phyloP scores from a whole-genome alignment of 1,140 invertebrate species.

The Cardiocondyla obscurior region DNA sequence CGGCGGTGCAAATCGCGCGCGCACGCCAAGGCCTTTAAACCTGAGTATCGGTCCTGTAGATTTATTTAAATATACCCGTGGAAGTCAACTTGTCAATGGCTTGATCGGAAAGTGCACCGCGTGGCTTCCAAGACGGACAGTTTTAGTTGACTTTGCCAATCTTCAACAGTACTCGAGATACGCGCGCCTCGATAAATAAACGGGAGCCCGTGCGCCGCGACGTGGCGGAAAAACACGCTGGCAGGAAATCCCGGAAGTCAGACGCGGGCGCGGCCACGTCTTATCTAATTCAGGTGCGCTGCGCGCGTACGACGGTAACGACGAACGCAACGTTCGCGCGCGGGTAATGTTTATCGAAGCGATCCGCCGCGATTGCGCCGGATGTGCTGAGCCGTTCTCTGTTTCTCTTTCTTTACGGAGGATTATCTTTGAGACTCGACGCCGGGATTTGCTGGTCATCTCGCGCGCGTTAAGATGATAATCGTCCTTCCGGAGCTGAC shows the following conservation, averaged over 20 bases:
- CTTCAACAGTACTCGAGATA: neutral
- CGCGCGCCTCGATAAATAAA: neutral
- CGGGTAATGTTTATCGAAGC: constrained; percentile 50
- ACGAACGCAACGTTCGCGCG: neutral
- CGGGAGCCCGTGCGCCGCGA: neutral
- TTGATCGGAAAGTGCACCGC: neutral
- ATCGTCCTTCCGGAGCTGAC: neutral
- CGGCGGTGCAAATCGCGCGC: constrained; percentile 12
- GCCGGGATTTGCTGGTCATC: constrained; percentile 30
- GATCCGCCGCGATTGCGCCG: neutral
- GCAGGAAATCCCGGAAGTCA: constrained; percentile 51
- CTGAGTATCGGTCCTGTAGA: neutral
- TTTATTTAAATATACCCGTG: neutral
- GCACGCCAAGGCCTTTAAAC: neutral
- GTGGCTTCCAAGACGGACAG: neutral
- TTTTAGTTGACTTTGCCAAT: neutral
- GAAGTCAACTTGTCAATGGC: neutral
- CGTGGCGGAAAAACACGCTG: constrained; percentile 24
- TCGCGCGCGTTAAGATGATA: constrained; percentile 37
- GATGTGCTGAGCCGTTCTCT: neutral
- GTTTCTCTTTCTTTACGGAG: neutral
- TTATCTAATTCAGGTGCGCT: constrained; percentile 65
- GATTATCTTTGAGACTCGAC: constrained; percentile 51
- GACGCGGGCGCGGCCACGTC: neutral
- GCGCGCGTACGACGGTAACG: constrained; percentile 31